Conservation (phyloP, 2,797 vertebrate genomes). For the Molothrus ater region DNA sequence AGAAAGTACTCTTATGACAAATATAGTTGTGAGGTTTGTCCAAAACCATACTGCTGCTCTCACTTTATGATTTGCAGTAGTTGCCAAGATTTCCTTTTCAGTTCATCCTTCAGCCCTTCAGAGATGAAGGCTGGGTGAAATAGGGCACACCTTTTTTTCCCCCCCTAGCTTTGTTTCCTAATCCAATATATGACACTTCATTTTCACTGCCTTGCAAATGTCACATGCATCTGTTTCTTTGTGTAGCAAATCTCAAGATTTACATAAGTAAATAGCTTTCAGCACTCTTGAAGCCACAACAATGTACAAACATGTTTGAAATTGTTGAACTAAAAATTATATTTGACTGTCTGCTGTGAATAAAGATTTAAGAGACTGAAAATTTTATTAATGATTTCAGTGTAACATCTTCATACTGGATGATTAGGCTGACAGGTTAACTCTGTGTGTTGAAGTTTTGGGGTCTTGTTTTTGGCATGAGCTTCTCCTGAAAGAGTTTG, state of each 20-base stretch:
- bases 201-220: conserved; percentile 19
- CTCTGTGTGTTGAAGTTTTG: neutral
- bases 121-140: neutral
- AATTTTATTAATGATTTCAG: neutral
- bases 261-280: conserved; percentile 42
- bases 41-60: neutral
- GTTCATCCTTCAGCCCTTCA: neutral
- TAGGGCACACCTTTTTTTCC: neutral
- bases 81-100: neutral
- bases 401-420: neutral
- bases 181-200: neutral
- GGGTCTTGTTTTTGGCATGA: neutral
- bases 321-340: neutral
- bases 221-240: conserved; percentile 4
- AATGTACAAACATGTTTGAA: neutral
- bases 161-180: neutral
- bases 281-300: neutral
- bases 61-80: neutral
- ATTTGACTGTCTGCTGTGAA: neutral
- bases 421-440: neutral
- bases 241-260: conserved; percentile 27
- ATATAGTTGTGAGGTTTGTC: neutral
- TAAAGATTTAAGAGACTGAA: neutral
- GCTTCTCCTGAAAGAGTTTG: neutral
- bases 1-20: neutral